phyloP scores from a whole-genome alignment of 1,140 invertebrate genomes.

The Pseudomyrmex cubaensis region DNA sequence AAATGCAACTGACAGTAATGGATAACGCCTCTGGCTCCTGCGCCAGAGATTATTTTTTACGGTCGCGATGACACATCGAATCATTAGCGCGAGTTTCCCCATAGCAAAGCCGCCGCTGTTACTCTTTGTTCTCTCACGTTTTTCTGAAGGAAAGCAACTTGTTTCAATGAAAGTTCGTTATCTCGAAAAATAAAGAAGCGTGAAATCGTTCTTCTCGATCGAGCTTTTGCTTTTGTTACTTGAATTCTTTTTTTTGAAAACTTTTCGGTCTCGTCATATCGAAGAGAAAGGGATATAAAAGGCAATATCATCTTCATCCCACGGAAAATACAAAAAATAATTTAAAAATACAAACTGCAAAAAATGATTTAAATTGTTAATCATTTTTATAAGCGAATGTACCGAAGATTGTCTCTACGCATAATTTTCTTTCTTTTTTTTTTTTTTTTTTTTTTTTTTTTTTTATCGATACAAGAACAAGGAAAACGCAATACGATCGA shows the following conservation, averaged over 20 bases:
- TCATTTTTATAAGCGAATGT: too few species aligned
- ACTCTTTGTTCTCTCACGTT: constrained; percentile 14
- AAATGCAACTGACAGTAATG: constrained; percentile 11
- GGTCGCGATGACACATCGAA: constrained; percentile 2
- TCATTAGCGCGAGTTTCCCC: constrained; percentile 26
- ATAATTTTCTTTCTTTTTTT: too few species aligned
- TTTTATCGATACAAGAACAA: too few species aligned
- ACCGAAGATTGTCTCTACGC: too few species aligned
- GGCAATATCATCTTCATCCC: background rate
- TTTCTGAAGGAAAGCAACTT: constrained; percentile 1
- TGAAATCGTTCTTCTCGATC: background rate
- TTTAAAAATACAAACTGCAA: background rate
- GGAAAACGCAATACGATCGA: too few species aligned
- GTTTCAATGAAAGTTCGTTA: background rate
- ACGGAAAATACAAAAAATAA: background rate
- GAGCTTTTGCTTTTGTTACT: background rate
- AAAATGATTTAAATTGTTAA: background rate
- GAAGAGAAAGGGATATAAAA: too few species aligned
- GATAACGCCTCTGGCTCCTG: background rate
- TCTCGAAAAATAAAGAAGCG: background rate
- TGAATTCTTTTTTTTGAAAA: too few species aligned
- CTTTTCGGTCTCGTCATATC: background rate
- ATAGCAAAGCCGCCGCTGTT: constrained; percentile 1
- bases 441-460: too few species aligned
- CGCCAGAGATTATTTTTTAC: constrained; percentile 9